Percentiles rank a stretch among this genome's conserved stretches.
Evolutionary conservation across 2,888 invertebrate species (phyloP).

Genomic region (Pherbina coryleti): DNA sequence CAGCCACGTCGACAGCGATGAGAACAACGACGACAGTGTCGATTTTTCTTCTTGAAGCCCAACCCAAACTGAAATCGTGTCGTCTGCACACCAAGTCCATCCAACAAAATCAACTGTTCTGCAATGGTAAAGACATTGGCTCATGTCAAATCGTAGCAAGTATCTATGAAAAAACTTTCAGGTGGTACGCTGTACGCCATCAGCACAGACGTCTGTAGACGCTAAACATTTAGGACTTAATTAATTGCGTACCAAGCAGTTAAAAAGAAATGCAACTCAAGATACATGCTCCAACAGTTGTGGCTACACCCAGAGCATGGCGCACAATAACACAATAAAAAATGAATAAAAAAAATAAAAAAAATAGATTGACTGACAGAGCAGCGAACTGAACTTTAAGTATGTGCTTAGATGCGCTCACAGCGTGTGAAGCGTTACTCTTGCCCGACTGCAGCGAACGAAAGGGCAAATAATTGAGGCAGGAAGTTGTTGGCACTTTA

Average conservation of each 20-base stretch:
- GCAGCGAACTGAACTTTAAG: not conserved
- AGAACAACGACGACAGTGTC: not conserved
- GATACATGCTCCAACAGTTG: not conserved
- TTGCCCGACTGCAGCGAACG: too few species aligned
- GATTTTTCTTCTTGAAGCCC: conserved; percentile 14
- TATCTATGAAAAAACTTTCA: conserved; percentile 3
- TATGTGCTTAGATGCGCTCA: too few species aligned
- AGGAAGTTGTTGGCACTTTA: too few species aligned
- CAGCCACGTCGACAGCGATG: not conserved
- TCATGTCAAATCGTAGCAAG: not conserved
- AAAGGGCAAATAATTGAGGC: too few species aligned
- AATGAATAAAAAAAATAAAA: too few species aligned
- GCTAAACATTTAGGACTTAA: conserved; percentile 13
- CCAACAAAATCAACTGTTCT: not conserved
- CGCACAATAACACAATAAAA: not conserved
- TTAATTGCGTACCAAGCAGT: conserved; percentile 11
- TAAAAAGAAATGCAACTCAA: conserved; percentile 12
- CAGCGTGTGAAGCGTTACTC: too few species aligned
- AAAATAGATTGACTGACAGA: not conserved
- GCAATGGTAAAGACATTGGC: not conserved
- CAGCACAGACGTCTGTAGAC: not conserved
- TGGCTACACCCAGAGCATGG: not conserved
- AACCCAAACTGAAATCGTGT: conserved; percentile 20
- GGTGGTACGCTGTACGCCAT: not conserved
- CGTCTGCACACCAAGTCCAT: not conserved